Conservation (phyloP, 2,797 vertebrate genomes). For the Mallotus villosus region DNA sequence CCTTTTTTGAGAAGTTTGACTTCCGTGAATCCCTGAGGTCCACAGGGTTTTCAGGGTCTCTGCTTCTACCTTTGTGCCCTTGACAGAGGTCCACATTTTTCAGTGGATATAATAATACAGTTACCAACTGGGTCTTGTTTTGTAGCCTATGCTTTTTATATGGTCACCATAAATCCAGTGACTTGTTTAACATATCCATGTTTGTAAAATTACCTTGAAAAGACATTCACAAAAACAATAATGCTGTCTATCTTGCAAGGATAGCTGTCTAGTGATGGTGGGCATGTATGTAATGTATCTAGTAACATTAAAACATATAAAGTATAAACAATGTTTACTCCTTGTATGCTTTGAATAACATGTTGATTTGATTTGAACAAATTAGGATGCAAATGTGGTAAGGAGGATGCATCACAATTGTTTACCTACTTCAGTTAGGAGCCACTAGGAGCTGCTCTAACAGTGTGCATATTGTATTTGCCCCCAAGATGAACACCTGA, state of each 20-base stretch:
- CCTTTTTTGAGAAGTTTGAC: slow-evolving; percentile 58
- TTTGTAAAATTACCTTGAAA: not conserved
- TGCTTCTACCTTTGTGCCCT: slow-evolving; percentile 73
- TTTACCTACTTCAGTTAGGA: slow-evolving; percentile 41
- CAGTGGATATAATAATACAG: slow-evolving; percentile 60
- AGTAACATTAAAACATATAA: not conserved
- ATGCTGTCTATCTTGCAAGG: not conserved
- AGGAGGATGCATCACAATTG: slow-evolving; percentile 14
- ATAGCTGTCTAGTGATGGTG: not conserved
- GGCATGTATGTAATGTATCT: not conserved
- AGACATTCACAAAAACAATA: not conserved
- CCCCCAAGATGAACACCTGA: slow-evolving; percentile 52
- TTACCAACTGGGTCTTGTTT: slow-evolving; percentile 46
- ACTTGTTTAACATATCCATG: not conserved
- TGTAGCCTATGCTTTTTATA: slow-evolving; percentile 3
- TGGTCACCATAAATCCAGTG: not conserved
- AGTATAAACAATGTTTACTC: not conserved
- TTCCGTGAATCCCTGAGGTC: slow-evolving; percentile 80
- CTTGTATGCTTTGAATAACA: not conserved
- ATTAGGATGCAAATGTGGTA: slow-evolving; percentile 5
- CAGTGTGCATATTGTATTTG: slow-evolving; percentile 30
- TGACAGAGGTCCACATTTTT: slow-evolving; percentile 77
- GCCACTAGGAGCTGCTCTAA: slow-evolving; percentile 42
- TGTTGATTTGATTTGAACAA: not conserved
- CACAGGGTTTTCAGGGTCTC: slow-evolving; percentile 61